Evolutionary conservation across 2,888 invertebrate genomes (phyloP).

Genomic region (Tuta absoluta): DNA sequence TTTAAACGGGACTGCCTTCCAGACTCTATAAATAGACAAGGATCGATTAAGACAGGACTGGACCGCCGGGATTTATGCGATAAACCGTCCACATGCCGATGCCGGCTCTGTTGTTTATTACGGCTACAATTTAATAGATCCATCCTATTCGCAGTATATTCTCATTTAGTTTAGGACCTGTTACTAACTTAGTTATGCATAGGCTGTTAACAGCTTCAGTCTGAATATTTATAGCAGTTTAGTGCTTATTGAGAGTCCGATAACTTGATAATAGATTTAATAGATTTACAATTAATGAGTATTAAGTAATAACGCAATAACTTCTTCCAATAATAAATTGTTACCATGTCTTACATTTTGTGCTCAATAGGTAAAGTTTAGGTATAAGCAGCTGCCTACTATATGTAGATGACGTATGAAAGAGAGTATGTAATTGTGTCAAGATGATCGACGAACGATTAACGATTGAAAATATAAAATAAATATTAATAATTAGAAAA

Average conservation of each 20-base stretch:
- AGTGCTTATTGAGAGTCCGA: too few species aligned
- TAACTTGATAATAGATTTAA: not conserved
- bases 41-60: slow-evolving; percentile 37
- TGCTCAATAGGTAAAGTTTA: too few species aligned
- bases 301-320: not conserved
- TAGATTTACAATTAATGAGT: not conserved
- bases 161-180: slow-evolving; percentile 16
- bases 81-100: slow-evolving; percentile 33
- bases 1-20: slow-evolving; percentile 11
- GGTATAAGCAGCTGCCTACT: too few species aligned
- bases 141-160: slow-evolving; percentile 2
- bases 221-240: slow-evolving; percentile 1
- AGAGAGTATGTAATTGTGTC: too few species aligned
- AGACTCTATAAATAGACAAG: slow-evolving; percentile 36
- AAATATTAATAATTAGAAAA: too few species aligned
- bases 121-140: slow-evolving; percentile 28
- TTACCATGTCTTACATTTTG: too few species aligned
- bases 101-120: slow-evolving; percentile 30
- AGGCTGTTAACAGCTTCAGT: slow-evolving; percentile 3
- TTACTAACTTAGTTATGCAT: slow-evolving; percentile 10
- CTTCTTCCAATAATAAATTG: too few species aligned
- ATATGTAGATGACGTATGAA: too few species aligned
- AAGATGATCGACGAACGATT: too few species aligned
- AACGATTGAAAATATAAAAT: too few species aligned
- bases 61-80: slow-evolving; percentile 38